These are phyloP conservation scores for Saxicola maurus DNA, from an alignment of 2,797 vertebrate genomes.

Conservation along the genomic window DNA sequence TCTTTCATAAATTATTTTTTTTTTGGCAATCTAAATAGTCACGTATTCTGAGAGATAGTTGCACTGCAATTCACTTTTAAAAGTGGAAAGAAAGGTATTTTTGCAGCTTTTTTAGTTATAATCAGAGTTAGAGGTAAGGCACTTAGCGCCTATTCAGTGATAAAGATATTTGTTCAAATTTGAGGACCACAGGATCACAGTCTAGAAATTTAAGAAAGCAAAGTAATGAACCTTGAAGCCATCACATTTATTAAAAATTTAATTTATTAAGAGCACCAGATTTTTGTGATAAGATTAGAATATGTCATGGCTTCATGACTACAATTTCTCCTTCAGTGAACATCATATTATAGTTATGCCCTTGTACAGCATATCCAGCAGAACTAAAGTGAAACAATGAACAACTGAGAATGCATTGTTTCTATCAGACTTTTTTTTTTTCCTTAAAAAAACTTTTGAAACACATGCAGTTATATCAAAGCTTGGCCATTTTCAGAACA, in stretches of 20 bases:
- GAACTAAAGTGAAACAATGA: not conserved
- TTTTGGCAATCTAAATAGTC: not conserved
- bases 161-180: not conserved
- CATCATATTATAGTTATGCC: not conserved
- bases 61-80: not conserved
- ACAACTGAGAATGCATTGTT: not conserved
- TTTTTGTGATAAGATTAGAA: not conserved
- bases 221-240: not conserved
- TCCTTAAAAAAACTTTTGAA: not conserved
- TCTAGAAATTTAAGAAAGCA: not conserved
- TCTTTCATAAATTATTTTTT: not conserved
- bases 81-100: not conserved
- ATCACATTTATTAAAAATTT: not conserved
- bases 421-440: not conserved
- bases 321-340: not conserved
- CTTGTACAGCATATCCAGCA: not conserved
- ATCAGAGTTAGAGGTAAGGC: not conserved
- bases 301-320: not conserved
- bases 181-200: not conserved
- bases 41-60: not conserved
- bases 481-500: not conserved
- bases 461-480: not conserved
- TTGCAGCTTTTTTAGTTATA: not conserved
- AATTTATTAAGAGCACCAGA: not conserved
- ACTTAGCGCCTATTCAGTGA: not conserved